phyloP scores from a whole-genome alignment of 2,888 invertebrate genomes.

The Marasmarcha lunaedactyla region DNA sequence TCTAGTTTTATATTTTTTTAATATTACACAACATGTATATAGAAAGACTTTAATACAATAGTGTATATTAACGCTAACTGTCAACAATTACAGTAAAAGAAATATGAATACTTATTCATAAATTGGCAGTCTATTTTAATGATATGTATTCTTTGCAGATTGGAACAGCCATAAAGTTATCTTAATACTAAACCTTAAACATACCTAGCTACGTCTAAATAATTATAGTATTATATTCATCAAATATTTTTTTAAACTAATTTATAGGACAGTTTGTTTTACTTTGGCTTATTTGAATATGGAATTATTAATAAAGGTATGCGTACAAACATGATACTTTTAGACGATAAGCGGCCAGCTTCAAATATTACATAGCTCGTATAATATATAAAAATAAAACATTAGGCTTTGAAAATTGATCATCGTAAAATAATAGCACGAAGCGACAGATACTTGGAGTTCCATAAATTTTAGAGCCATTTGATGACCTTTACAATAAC shows the following conservation, averaged over 20 bases:
- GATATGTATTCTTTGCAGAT: conserved; percentile 68
- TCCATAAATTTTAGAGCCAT: conserved; percentile 14
- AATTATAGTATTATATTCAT: background rate
- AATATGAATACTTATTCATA: conserved; percentile 54
- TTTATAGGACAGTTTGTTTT: no score
- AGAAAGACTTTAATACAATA: conserved; percentile 70
- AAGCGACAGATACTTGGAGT: background rate
- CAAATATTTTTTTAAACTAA: no score
- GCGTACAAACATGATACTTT: no score
- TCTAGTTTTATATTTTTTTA: conserved; percentile 55
- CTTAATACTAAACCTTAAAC: conserved; percentile 9
- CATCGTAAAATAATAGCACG: no score
- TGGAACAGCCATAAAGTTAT: conserved; percentile 54
- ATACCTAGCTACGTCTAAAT: conserved; percentile 7
- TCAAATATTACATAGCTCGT: no score
- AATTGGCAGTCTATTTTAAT: conserved; percentile 68
- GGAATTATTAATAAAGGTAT: no score
- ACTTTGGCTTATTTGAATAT: no score
- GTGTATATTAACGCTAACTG: conserved; percentile 57
- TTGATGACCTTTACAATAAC: conserved; percentile 13
- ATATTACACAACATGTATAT: conserved; percentile 69
- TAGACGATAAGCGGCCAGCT: no score
- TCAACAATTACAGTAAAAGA: conserved; percentile 66
- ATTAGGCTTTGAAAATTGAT: no score
- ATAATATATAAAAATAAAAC: no score